Base-by-base conservation (phyloP, 2,113 vertebrate genomes). In the Actinemys pallida region DNA sequence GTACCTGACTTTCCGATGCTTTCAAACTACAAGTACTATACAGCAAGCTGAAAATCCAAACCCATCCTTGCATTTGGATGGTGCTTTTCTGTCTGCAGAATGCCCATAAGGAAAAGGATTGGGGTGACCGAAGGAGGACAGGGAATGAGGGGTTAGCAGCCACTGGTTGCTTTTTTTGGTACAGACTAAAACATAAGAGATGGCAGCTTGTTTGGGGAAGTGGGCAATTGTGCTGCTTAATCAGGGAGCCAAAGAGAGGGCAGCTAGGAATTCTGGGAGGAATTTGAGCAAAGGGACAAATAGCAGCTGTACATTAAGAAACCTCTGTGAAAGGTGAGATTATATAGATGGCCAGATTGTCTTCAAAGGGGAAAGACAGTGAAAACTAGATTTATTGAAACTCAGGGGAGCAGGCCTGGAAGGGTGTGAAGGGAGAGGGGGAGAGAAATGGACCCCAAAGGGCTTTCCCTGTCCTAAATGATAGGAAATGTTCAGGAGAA, bases 361-460 rank as follows among this genome's bases (percentile, higher is more conserved):
- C 8, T 76, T 78, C n/a, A 0, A 2, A 59, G 14, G 45, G 25
- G 54, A 93, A 25, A 81, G 50, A 4, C 27, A 69, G 65, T 1
- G 5, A 56, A 78, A 78, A 78, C 75, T 8, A 47, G 75, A 47
- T 20, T 78, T 25, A 47, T 4, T 14, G 22, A 47, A 78, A 27
- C 42, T 47, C 42, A 27, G 42, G 42, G 45, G 42, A 78, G 25
- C 12, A 54, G 0, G 1, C 49, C n/a, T 24, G 80, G 29, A 49
- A 9, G 35, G 22, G 42, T 62, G 13, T 6, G 35, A 9, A 13
- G 22, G 29, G 2, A 8, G 1, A 45, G 10, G 20, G 9, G 47
- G 0, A 0, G 4, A 39, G 13, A 49, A 62, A 65, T 0, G 3
- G 80, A 65, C 1, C 27, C 29, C 25, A 45, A 1, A 1, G 5